Evolutionary conservation across 2,888 invertebrate genomes (phyloP), one percentile per base, ranked within the genome.

Genomic region (Amblyteles armatorius): DNA sequence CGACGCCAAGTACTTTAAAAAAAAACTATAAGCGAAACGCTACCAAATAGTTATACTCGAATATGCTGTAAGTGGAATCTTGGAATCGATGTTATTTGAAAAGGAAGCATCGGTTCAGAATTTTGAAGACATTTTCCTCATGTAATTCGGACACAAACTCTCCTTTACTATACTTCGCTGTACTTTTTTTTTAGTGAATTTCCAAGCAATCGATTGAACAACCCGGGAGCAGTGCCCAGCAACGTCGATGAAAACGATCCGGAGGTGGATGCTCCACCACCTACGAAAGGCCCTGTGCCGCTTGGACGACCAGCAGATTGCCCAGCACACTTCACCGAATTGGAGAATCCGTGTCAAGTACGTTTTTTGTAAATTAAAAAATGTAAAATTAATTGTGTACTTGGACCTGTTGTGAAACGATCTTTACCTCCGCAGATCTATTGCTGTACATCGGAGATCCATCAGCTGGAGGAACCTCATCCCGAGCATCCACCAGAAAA

Each of bases 181-280:
- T 79, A 22, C 26, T 26, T 4, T 57, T 57, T 65, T 82, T 86
- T 50, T 71, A 93, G 92, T 48, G 93, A 93, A 80, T 90, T 93
- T 40, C 90, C 91, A 6, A 93, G 90, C 16, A 93, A 93, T 73
- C 92, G 92, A 92, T 86, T 93, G 63, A 91, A 92, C 78, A 91
- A 90, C 9, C 91, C 89, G 0, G 93, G 91, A 22, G 91, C 90
- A 40, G 89, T 93, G 44, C 92, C 93, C 13, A 92, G 92, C 11
- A 93, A 92, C 63, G 92, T 93, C 0, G 93, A 93, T 22, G 93
- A 93, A 78, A 93, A 92, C 77, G 91, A 93, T 86, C 93, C 93
- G 3, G 93, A 93, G n/a, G 90, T 91, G 0, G 93, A 93, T 72
- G 87, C 91, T 44, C 88, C 89, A 5, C 83, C 90, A 13, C 29